Conservation (phyloP, 2,113 vertebrate genomes). For the Thryonomys swinderianus region DNA sequence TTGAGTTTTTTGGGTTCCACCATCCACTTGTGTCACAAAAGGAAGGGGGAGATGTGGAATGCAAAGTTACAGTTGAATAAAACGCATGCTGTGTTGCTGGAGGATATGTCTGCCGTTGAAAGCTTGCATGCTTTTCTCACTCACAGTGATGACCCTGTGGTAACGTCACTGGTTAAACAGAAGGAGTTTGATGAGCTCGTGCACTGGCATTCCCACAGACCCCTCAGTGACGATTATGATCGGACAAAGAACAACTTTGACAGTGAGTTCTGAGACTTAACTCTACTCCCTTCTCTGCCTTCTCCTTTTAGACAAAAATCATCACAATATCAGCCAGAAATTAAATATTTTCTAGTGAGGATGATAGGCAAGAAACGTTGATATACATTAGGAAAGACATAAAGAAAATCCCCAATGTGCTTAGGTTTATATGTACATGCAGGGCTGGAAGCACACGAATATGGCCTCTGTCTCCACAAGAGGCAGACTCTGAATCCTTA, state of each 20-base stretch:
- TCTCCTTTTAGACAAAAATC: not conserved
- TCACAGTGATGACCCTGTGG: constrained; percentile 75
- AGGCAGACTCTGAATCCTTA: not conserved
- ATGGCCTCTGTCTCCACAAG: not conserved
- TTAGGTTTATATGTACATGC: not conserved
- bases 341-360: not conserved
- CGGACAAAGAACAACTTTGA: constrained; percentile 23
- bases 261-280: constrained; percentile 61
- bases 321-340: not conserved
- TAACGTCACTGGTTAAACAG: constrained; percentile 70
- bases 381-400: not conserved
- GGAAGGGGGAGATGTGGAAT: not conserved
- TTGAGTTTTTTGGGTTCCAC: not conserved
- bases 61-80: not conserved
- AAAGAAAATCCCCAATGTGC: not conserved
- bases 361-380: not conserved
- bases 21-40: not conserved
- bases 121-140: not conserved
- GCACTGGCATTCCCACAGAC: constrained; percentile 81
- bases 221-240: constrained; percentile 83
- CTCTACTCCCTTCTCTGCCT: not conserved
- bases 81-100: not conserved
- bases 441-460: not conserved
- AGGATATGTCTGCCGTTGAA: not conserved
- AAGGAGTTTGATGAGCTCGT: constrained; percentile 81